Percentiles rank a stretch among this genome's conserved stretches.
These are phyloP conservation scores for Melanotaenia maccullochi DNA, from an alignment of 2,797 vertebrate genomes.

Conservation along the genomic window DNA sequence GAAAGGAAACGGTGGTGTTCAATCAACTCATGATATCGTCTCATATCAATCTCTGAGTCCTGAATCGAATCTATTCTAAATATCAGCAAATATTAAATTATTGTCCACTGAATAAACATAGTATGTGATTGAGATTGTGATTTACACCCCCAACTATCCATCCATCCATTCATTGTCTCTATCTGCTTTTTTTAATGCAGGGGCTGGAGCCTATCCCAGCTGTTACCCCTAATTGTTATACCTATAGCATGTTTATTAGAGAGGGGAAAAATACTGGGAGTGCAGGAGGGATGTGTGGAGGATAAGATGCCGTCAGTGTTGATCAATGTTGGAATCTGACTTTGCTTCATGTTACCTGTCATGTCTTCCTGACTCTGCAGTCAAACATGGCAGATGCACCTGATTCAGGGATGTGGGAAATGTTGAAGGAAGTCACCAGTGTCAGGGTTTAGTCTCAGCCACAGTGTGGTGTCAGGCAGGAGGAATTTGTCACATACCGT, in stretches of 20 bases:
- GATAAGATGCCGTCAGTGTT: neutral
- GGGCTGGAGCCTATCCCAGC: too few species aligned
- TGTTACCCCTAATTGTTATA: too few species aligned
- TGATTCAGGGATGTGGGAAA: slow-evolving; percentile 25
- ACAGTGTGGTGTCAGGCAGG: slow-evolving; percentile 31
- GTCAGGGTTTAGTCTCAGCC: slow-evolving; percentile 18
- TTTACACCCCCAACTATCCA: too few species aligned
- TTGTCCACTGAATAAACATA: too few species aligned
- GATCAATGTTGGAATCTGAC: neutral
- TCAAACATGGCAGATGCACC: slow-evolving; percentile 11
- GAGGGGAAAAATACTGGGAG: neutral
- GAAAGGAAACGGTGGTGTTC: too few species aligned
- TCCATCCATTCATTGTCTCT: too few species aligned
- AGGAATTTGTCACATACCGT: slow-evolving; percentile 44
- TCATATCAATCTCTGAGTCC: too few species aligned
- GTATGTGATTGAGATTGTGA: too few species aligned
- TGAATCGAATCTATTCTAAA: too few species aligned
- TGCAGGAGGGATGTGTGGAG: neutral
- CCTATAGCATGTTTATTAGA: neutral
- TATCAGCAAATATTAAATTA: too few species aligned
- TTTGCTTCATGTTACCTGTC: neutral
- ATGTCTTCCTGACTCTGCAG: neutral
- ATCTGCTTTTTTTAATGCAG: too few species aligned
- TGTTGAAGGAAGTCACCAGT: slow-evolving; percentile 26
- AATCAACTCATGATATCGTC: too few species aligned